phyloP scores from a whole-genome alignment of 2,113 vertebrate species.

The Noctilio leporinus region DNA sequence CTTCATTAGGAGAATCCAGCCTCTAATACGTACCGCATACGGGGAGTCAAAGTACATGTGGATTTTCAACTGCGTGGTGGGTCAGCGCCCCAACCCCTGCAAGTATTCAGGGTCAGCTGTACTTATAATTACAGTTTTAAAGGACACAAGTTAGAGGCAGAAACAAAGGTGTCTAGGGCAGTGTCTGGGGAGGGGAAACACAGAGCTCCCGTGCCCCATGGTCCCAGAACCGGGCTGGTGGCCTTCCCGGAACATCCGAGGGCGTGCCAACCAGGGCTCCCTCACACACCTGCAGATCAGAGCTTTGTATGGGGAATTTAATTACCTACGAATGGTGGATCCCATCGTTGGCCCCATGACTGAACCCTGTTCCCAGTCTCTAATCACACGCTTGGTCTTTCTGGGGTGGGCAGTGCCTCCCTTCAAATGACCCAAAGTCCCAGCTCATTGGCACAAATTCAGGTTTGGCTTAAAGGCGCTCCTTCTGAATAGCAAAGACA shows the following conservation, averaged over 20 bases:
- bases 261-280: background rate
- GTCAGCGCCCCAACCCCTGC: background rate
- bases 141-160: background rate
- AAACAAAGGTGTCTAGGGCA: background rate
- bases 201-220: too few species aligned
- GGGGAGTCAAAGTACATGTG: background rate
- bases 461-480: background rate
- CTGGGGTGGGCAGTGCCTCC: background rate
- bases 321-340: background rate
- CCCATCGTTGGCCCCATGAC: background rate
- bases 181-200: background rate
- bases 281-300: background rate
- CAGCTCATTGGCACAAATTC: background rate
- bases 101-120: background rate
- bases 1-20: too few species aligned
- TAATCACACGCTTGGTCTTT: background rate
- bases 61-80: background rate
- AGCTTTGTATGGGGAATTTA: background rate
- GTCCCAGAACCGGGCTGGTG: fast-evolving
- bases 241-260: background rate
- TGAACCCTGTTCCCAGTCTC: background rate
- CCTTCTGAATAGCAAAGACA: background rate
- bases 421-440: background rate
- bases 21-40: fast-evolving
- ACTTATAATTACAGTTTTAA: background rate